Percentiles rank a stretch among this genome's conserved stretches.
These are phyloP conservation scores for Pterocles orientalis DNA, from an alignment of 2,113 vertebrate species.

Conservation along the genomic window DNA sequence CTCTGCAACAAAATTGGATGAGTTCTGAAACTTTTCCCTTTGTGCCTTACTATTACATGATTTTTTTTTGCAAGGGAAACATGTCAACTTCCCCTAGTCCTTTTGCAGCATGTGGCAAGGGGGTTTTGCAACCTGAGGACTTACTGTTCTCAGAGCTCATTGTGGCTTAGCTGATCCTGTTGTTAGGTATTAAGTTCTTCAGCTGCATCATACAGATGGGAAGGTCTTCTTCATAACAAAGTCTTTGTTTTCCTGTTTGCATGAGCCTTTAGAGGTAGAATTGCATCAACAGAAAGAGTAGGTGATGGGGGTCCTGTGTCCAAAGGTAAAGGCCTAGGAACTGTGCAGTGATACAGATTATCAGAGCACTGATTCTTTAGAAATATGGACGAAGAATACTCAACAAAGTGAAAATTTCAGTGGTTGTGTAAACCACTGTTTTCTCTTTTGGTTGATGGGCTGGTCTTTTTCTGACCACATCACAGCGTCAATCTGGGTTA, in stretches of 20 bases:
- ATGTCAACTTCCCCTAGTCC: not conserved
- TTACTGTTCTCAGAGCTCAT: not conserved
- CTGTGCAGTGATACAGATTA: not conserved
- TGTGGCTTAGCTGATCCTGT: not conserved
- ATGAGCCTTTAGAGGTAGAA: not conserved
- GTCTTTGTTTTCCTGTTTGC: not conserved
- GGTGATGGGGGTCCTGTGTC: not conserved
- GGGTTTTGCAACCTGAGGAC: not conserved
- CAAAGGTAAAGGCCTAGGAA: not conserved
- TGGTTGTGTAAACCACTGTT: not conserved
- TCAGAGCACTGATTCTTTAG: not conserved
- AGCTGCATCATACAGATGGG: not conserved
- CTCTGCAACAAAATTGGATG: not conserved
- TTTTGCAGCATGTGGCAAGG: not conserved
- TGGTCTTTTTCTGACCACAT: not conserved
- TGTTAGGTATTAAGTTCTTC: not conserved
- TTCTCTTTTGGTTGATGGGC: not conserved
- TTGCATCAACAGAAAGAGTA: not conserved
- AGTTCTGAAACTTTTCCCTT: not conserved
- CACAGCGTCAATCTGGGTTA: not conserved
- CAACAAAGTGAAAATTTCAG: not conserved
- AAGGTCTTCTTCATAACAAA: not conserved
- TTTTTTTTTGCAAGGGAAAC: not conserved
- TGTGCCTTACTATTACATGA: not conserved
- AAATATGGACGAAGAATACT: not conserved